Evolutionary conservation across 2,113 vertebrate genomes (phyloP).

Genomic region (Antigone vipio): DNA sequence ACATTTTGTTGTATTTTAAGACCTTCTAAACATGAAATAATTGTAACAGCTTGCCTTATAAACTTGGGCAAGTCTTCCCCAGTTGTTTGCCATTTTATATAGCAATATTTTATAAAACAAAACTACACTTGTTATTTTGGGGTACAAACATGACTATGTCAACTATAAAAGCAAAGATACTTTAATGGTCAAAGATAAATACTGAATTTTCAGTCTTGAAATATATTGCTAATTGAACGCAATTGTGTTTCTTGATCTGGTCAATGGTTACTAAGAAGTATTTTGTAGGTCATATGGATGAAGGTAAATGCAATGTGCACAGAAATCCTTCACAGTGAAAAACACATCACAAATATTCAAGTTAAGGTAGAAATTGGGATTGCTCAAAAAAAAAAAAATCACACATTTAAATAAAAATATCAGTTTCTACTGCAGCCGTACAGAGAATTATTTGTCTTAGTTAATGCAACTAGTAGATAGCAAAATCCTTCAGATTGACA

Average conservation of each 20-base stretch:
- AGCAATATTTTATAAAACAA: not conserved
- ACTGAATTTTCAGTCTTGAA: not conserved
- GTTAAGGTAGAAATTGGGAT: not conserved
- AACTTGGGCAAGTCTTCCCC: not conserved
- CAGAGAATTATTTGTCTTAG: not conserved
- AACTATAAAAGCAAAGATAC: not conserved
- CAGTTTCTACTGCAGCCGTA: not conserved
- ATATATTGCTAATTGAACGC: not conserved
- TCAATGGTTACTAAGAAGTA: not conserved
- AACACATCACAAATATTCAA: not conserved
- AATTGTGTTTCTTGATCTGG: not conserved
- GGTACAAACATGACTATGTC: no score
- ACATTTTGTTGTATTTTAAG: not conserved
- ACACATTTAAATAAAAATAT: not conserved
- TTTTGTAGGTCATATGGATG: not conserved
- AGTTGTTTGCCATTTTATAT: not conserved
- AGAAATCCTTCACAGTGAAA: not conserved
- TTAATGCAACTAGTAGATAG: not conserved
- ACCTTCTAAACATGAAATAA: not conserved
- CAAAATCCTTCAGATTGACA: not conserved
- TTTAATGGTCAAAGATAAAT: not conserved
- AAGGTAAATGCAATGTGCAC: not conserved
- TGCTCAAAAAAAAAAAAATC: not conserved
- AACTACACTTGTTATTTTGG: not conserved
- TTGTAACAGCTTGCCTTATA: not conserved